These are phyloP conservation scores for Battus philenor DNA, from an alignment of 1,140 invertebrate genomes.

Conservation along the genomic window DNA sequence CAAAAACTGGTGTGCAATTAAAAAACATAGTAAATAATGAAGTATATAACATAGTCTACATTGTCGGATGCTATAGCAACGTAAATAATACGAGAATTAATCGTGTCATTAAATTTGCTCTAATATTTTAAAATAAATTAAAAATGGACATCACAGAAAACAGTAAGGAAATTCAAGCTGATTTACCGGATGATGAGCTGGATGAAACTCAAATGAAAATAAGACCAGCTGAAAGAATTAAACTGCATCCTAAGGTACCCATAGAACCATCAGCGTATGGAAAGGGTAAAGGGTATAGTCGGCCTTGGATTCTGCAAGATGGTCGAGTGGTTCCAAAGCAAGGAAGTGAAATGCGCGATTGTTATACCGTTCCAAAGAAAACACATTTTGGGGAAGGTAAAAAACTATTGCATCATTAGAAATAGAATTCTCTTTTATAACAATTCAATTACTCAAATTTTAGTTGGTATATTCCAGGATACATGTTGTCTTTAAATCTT, in stretches of 20 bases:
- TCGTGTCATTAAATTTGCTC: too few relatives aligned
- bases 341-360: conserved; percentile 61
- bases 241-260: conserved; percentile 53
- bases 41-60: too few relatives aligned
- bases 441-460: too few relatives aligned
- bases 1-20: too few relatives aligned
- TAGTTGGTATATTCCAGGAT: too few relatives aligned
- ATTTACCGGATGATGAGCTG: conserved; percentile 44
- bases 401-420: background rate
- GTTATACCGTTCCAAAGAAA: conserved; percentile 48
- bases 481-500: too few relatives aligned
- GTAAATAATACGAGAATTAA: background rate
- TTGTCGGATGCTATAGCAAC: conserved; percentile 6
- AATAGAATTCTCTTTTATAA: too few relatives aligned
- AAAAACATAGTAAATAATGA: too few relatives aligned
- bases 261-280: conserved; percentile 60
- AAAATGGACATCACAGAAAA: conserved; percentile 23
- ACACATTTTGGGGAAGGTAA: conserved; percentile 39
- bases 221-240: conserved; percentile 54
- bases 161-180: conserved; percentile 47
- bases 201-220: conserved; percentile 52
- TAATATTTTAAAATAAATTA: too few relatives aligned
- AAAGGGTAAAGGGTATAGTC: conserved; percentile 58
- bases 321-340: conserved; percentile 39
- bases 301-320: conserved; percentile 64